Evolutionary conservation across 2,888 invertebrate genomes (phyloP).

Genomic region (Zhuqinia jingwanae): DNA sequence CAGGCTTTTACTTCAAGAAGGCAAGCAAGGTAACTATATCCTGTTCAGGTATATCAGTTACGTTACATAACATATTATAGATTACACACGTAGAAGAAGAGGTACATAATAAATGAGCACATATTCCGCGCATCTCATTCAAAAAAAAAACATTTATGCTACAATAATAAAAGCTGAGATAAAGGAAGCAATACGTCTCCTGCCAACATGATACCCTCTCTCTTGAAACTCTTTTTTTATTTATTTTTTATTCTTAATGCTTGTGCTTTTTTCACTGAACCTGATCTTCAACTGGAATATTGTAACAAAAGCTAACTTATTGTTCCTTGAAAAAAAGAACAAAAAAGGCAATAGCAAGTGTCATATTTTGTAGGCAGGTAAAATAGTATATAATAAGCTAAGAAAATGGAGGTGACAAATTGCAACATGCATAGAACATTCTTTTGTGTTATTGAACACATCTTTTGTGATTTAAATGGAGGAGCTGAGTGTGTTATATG

Average conservation of each 20-base stretch:
- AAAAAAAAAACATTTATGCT: neutral
- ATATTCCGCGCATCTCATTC: constrained; percentile 4
- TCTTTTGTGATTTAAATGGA: too few relatives aligned
- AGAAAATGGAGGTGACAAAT: constrained; percentile 51
- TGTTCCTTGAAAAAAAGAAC: neutral
- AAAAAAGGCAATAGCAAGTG: neutral
- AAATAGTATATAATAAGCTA: constrained; percentile 17
- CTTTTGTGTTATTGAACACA: constrained; percentile 7
- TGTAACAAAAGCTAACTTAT: constrained; percentile 5
- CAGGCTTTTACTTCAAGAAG: neutral
- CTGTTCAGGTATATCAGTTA: constrained; percentile 43
- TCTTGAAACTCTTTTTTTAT: too few relatives aligned
- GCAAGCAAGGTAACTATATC: constrained; percentile 19
- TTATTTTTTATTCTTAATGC: too few relatives aligned
- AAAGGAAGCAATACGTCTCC: constrained; percentile 65
- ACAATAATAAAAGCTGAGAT: constrained; percentile 20
- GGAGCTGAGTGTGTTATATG: neutral
- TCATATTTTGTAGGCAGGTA: neutral
- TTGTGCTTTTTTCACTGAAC: neutral
- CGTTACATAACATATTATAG: constrained; percentile 15
- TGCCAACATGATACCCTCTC: constrained; percentile 27
- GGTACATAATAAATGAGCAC: constrained; percentile 11
- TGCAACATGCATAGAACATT: constrained; percentile 45
- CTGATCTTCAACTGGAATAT: constrained; percentile 25
- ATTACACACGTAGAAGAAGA: constrained; percentile 6